phyloP scores from a whole-genome alignment of 2,888 invertebrate genomes.

The Polietes domitor region DNA sequence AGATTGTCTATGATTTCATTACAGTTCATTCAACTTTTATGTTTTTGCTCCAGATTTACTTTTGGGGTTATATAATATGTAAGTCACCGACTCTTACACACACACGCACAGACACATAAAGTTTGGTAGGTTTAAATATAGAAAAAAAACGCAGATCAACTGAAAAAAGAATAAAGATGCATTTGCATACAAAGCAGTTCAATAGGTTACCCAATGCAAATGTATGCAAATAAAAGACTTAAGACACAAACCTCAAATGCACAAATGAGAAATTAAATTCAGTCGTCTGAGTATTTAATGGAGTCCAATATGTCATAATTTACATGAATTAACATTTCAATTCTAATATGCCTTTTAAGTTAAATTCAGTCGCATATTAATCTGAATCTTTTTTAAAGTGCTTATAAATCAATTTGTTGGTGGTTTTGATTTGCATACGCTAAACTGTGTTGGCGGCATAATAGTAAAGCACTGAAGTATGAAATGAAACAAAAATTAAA shows the following conservation, averaged over 20 bases:
- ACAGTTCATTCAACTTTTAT: slow-evolving; percentile 59
- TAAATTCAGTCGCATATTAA: background rate
- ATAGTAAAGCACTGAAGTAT: too few relatives aligned
- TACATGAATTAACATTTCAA: background rate
- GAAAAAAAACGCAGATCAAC: background rate
- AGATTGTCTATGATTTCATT: slow-evolving; percentile 47
- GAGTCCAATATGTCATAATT: background rate
- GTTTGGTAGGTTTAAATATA: background rate
- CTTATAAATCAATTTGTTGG: too few relatives aligned
- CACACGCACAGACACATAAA: too few relatives aligned
- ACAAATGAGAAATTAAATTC: background rate
- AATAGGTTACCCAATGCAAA: background rate
- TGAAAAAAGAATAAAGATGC: background rate
- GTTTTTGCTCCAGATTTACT: slow-evolving; percentile 60
- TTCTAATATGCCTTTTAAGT: background rate
- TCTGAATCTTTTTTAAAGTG: too few relatives aligned
- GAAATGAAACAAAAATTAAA: too few relatives aligned
- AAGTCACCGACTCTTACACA: background rate
- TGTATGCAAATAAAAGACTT: slow-evolving; percentile 7
- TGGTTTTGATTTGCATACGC: too few relatives aligned
- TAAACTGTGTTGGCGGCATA: too few relatives aligned
- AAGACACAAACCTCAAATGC: slow-evolving; percentile 26
- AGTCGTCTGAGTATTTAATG: too few relatives aligned
- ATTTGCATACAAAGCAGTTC: background rate
- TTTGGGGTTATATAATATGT: background rate